phyloP scores from a whole-genome alignment of 1,140 invertebrate genomes.

The Sycophila sp. region DNA sequence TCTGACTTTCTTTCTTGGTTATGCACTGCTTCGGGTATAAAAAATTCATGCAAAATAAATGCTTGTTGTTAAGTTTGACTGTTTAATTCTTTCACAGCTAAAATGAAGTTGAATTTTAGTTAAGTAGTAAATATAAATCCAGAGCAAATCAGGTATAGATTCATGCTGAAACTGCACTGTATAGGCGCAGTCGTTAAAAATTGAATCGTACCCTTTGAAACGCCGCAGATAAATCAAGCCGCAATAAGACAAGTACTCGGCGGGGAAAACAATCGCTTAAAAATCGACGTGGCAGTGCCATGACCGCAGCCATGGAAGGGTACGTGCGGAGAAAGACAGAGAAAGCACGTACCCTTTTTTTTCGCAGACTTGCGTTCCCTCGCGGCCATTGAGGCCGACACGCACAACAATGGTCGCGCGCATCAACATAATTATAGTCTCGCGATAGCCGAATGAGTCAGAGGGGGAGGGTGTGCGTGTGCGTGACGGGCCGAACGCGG shows the following conservation, averaged over 20 bases:
- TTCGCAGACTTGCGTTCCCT: background rate
- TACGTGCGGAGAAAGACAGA: background rate
- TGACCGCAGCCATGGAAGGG: background rate
- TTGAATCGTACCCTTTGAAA: background rate
- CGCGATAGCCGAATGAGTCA: slow-evolving; percentile 16
- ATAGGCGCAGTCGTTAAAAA: slow-evolving; percentile 12
- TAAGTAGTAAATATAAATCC: too few relatives aligned
- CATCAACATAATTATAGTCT: slow-evolving; percentile 39
- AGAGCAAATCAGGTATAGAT: too few relatives aligned
- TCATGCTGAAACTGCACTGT: too few relatives aligned
- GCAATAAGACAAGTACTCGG: background rate
- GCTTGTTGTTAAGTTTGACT: too few relatives aligned
- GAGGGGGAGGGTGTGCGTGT: slow-evolving; percentile 2
- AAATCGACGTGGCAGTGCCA: background rate
- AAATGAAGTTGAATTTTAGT: too few relatives aligned
- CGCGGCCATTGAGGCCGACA: slow-evolving; percentile 22
- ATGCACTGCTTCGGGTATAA: background rate
- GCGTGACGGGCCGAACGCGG: slow-evolving; percentile 13
- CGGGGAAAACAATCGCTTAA: too few relatives aligned
- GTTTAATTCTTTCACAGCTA: too few relatives aligned
- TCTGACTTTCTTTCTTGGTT: background rate
- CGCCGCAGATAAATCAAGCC: background rate
- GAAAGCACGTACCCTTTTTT: slow-evolving; percentile 1
- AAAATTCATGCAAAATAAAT: background rate
- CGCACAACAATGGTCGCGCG: slow-evolving; percentile 35